These are phyloP conservation scores for Seira ritae DNA, from an alignment of 2,888 invertebrate species.

Conservation along the genomic window DNA sequence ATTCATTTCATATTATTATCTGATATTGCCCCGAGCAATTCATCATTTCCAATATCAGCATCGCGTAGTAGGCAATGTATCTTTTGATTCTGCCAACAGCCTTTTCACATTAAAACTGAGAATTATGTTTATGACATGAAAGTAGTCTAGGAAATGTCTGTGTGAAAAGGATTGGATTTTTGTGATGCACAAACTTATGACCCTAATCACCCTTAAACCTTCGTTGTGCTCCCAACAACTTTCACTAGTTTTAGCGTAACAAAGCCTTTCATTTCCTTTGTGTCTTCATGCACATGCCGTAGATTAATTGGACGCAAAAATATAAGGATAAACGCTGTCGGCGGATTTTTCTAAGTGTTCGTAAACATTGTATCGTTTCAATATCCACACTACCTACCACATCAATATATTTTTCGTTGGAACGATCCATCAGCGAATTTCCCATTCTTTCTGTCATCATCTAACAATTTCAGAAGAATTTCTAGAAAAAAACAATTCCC, in stretches of 20 bases:
- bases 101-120: neutral
- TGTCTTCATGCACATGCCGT: conserved; percentile 1
- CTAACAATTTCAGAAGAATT: too few relatives aligned
- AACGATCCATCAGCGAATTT: too few relatives aligned
- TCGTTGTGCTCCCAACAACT: neutral
- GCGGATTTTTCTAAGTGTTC: too few relatives aligned
- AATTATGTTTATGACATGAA: conserved; percentile 5
- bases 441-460: too few relatives aligned
- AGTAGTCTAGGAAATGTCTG: neutral
- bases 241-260: neutral
- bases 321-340: neutral
- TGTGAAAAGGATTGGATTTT: neutral
- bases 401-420: too few relatives aligned
- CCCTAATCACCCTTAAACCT: neutral
- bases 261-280: conserved; percentile 12
- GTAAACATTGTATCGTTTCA: too few relatives aligned
- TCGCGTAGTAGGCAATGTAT: neutral
- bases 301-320: conserved; percentile 15
- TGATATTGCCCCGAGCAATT: neutral
- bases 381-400: too few relatives aligned
- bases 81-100: too few relatives aligned
- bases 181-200: neutral
- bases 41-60: neutral
- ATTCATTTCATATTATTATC: too few relatives aligned
- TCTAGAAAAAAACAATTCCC: neutral